A percentile compares a stretch with the other conserved stretches of the same genome.
Evolutionary conservation across 2,113 vertebrate genomes (phyloP).

Genomic region (Argyrosomus japonicus): DNA sequence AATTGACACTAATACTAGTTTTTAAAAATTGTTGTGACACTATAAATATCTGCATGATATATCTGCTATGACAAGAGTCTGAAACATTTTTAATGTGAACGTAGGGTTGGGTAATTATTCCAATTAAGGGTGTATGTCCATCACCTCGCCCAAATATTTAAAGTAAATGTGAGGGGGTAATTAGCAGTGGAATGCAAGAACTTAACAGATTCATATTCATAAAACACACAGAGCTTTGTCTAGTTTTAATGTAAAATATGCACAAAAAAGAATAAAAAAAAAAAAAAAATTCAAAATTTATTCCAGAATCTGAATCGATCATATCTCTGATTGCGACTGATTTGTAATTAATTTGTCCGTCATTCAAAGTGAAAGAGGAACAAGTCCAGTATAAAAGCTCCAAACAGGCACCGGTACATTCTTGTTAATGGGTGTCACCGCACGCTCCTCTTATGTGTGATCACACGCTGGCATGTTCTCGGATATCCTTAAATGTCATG

Average conservation of each 20-base stretch:
- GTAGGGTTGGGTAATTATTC: neutral
- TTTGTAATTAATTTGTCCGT: neutral
- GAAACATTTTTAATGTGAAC: conserved; percentile 4
- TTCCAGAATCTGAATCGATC: neutral
- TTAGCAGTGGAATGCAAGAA: too few relatives aligned
- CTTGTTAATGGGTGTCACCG: neutral
- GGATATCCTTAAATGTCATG: neutral
- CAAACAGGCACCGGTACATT: conserved; percentile 30
- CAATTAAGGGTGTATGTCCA: neutral
- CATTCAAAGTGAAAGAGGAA: neutral
- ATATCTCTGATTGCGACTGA: neutral
- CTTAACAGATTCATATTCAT: neutral
- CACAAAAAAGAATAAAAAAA: too few relatives aligned
- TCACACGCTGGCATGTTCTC: neutral
- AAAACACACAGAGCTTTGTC: too few relatives aligned
- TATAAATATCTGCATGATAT: neutral
- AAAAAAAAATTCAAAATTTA: neutral
- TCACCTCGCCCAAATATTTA: neutral
- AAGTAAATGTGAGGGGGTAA: neutral
- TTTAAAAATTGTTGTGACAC: too few relatives aligned
- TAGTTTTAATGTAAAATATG: neutral
- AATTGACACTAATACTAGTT: too few relatives aligned
- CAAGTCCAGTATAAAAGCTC: neutral
- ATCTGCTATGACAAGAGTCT: neutral
- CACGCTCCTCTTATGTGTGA: neutral